A percentile compares a stretch with the other conserved stretches of the same genome.
These are phyloP conservation scores for Melanotaenia parkinsoni DNA, from an alignment of 2,797 vertebrate species.

Conservation along the genomic window DNA sequence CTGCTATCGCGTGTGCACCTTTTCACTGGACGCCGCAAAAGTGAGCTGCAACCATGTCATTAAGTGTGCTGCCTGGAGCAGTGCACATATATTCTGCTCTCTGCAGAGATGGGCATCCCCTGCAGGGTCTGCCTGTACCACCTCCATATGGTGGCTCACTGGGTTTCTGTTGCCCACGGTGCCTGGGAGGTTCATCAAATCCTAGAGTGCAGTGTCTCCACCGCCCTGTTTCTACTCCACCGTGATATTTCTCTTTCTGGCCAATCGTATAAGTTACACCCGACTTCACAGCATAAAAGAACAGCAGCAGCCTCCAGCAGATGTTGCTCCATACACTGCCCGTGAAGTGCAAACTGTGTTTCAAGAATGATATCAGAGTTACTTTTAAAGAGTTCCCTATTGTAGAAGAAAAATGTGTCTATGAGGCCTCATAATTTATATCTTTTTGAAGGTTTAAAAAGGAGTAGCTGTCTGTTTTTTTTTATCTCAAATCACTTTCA, in stretches of 20 bases:
- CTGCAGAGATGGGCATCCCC: constrained; percentile 69
- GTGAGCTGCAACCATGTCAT: constrained; percentile 66
- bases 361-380: constrained; percentile 60
- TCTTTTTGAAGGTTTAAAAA: constrained; percentile 36
- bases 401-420: constrained; percentile 35
- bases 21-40: constrained; percentile 43
- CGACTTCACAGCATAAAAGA: constrained; percentile 78
- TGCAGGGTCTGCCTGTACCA: constrained; percentile 67
- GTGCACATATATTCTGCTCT: constrained; percentile 62
- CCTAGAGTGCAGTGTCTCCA: constrained; percentile 71
- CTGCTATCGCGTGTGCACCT: constrained; percentile 53
- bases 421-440: constrained; percentile 27
- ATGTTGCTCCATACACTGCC: constrained; percentile 65
- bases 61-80: constrained; percentile 62
- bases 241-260: constrained; percentile 75
- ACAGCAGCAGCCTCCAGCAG: constrained; percentile 77
- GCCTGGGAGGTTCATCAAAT: constrained; percentile 71
- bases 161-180: constrained; percentile 62
- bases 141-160: constrained; percentile 78
- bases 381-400: constrained; percentile 45
- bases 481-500: constrained; percentile 29
- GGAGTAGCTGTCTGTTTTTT: constrained; percentile 36
- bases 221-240: constrained; percentile 72
- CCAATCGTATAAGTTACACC: constrained; percentile 79
- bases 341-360: constrained; percentile 63